Evolutionary conservation across 2,888 invertebrate genomes (phyloP), one percentile per base, ranked within the genome.

Genomic region (Cryptocephalus primarius): DNA sequence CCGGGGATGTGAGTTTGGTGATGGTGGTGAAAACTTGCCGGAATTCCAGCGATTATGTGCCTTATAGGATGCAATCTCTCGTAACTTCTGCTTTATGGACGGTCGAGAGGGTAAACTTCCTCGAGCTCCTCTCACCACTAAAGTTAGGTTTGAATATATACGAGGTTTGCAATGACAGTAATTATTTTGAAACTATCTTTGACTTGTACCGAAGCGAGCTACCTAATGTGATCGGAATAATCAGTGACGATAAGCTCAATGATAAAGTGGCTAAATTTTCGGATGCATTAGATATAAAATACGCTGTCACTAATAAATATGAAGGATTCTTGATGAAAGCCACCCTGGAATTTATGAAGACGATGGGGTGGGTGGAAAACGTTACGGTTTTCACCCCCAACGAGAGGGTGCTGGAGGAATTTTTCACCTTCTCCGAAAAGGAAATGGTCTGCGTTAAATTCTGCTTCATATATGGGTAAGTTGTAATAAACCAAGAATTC

Each of bases 41-140:
- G 12, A 56, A 55, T 36, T 40, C 45, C 31, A 51, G 47, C 33
- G 48, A 51, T 11, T 39, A 45, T 14, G 34, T 52, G 10, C 50
- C 55, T 8, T 57, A 52, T 36, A 44, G 43, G n/a, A 47, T 54
- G 40, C 57, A 60, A 48, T 62, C 65, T 1, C 40, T 63, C 6
- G 52, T 63, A 8, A 62, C 63, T 44, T 59, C 66, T 1, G 65
- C 66, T 1, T 54, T 62, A 42, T 70, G 69, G 69, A 61, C 60
- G 1, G 51, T 55, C 2, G 56, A 69, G 41, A 57, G 67, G 22
- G 34, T 69, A 8, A 68, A 69, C 48, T 56, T 54, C 41, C 51
- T 69, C 31, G 55, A 64, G 46, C 45, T 55, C 9, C 44, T 60
- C 8, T 39, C 53, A 9, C 60, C 60, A 4, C 43, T 66, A 8